A percentile compares a stretch with the other conserved stretches of the same genome.
phyloP scores from a whole-genome alignment of 2,888 invertebrate genomes.

The Callosobruchus maculatus region DNA sequence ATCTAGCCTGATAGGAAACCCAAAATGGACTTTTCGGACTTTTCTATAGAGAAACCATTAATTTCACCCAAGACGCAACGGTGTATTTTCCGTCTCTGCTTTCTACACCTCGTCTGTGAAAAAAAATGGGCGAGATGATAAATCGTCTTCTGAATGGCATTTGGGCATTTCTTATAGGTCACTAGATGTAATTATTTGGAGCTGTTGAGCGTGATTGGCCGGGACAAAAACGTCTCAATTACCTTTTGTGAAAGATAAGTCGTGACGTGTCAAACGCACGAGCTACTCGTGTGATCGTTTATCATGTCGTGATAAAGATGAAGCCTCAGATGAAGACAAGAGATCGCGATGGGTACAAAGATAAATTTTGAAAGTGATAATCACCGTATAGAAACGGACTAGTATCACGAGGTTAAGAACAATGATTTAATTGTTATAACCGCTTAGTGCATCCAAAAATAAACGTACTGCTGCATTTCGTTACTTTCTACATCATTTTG shows the following conservation, averaged over 20 bases:
- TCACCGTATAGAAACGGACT: no score
- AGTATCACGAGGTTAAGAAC: no score
- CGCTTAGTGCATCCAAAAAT: no score
- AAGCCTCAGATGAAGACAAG: no score
- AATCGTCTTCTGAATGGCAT: slow-evolving; percentile 29
- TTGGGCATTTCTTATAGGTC: slow-evolving; percentile 28
- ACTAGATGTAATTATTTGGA: slow-evolving; percentile 26
- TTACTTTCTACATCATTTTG: no score
- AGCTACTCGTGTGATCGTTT: neutral
- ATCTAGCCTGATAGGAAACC: no score
- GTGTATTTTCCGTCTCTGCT: neutral
- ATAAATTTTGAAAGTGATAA: no score
- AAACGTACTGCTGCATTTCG: no score
- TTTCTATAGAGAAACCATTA: neutral
- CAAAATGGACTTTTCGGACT: neutral
- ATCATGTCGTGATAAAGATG: no score
- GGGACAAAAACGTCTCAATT: neutral
- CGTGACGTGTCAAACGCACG: neutral
- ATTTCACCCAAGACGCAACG: neutral
- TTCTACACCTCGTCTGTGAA: slow-evolving; percentile 1
- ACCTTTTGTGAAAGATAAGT: neutral
- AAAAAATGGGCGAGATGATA: slow-evolving; percentile 25
- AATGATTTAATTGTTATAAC: no score
- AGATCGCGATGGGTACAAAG: no score
- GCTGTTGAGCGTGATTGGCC: slow-evolving; percentile 4